Conservation (phyloP, 1,140 invertebrate genomes). For the Heliconius eleuchia region DNA sequence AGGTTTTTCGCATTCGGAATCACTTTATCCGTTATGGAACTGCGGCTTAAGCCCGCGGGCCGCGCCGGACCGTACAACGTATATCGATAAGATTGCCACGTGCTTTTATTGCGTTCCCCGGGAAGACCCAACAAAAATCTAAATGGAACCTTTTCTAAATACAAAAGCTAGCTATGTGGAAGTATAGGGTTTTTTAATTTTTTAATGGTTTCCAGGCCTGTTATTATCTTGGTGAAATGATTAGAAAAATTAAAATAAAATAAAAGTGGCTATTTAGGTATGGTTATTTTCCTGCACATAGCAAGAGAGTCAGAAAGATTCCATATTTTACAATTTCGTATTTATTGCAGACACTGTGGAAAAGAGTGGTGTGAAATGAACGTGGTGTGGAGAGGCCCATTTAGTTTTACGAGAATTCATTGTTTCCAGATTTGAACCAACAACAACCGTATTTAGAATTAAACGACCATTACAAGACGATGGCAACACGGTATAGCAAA, state of each 20-base stretch:
- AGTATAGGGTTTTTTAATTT: conserved; percentile 19
- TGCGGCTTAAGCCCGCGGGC: conserved; percentile 44
- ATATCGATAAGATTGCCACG: conserved; percentile 66
- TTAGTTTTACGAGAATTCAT: too few species aligned
- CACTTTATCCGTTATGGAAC: conserved; percentile 38
- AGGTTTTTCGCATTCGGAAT: conserved; percentile 26
- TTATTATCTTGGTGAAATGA: background rate
- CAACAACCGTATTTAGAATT: too few species aligned
- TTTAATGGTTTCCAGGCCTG: background rate
- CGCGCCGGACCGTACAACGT: conserved; percentile 51
- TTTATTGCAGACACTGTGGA: too few species aligned
- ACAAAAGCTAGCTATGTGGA: conserved; percentile 19
- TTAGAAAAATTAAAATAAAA: too few species aligned
- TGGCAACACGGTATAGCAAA: too few species aligned
- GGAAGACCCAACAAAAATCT: conserved; percentile 49
- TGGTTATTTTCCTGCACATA: background rate
- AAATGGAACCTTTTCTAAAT: conserved; percentile 53
- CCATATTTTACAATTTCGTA: too few species aligned
- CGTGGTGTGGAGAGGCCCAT: too few species aligned
- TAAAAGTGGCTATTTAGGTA: too few species aligned
- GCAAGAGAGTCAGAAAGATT: too few species aligned
- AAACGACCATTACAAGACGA: too few species aligned
- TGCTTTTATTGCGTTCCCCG: conserved; percentile 64
- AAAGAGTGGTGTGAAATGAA: too few species aligned
- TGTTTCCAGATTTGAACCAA: too few species aligned